A percentile compares a stretch with the other conserved stretches of the same genome.
Conservation (phyloP, 2,113 vertebrate genomes). For the Varanus komodoensis region DNA sequence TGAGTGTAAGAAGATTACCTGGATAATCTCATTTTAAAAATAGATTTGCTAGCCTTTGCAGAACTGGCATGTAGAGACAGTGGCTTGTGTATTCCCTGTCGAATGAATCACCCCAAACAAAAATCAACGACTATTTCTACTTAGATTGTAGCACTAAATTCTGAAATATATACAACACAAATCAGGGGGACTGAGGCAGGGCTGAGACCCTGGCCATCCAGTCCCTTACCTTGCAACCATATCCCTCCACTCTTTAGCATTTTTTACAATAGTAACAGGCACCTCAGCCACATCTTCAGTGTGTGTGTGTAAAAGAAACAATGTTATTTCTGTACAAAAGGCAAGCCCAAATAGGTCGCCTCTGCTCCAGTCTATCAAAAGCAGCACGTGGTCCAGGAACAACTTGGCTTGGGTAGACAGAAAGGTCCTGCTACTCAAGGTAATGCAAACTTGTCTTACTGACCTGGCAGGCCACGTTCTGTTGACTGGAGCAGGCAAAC, state of each 20-base stretch:
- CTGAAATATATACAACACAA: not conserved
- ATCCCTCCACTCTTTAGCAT: not conserved
- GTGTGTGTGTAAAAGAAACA: not conserved
- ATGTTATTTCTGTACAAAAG: too few species aligned
- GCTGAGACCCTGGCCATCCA: not conserved
- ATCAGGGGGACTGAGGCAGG: too few species aligned
- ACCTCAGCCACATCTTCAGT: not conserved
- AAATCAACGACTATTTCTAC: not conserved
- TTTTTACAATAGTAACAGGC: not conserved
- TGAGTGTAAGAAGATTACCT: constrained; percentile 52
- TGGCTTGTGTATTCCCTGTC: not conserved
- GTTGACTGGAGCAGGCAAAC: not conserved
- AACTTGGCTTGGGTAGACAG: not conserved
- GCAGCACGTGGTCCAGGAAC: not conserved
- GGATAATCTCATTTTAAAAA: constrained; percentile 26
- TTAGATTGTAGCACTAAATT: not conserved
- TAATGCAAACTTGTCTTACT: not conserved
- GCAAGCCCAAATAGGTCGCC: not conserved
- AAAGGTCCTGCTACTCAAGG: not conserved
- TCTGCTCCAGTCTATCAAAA: not conserved
- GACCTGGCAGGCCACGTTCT: not conserved
- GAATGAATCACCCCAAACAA: constrained; percentile 48
- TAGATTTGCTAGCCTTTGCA: not conserved
- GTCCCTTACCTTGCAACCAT: not conserved
- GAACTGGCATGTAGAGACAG: not conserved